These are phyloP conservation scores for Acanthisitta chloris DNA, from an alignment of 2,113 vertebrate genomes.

Conservation along the genomic window DNA sequence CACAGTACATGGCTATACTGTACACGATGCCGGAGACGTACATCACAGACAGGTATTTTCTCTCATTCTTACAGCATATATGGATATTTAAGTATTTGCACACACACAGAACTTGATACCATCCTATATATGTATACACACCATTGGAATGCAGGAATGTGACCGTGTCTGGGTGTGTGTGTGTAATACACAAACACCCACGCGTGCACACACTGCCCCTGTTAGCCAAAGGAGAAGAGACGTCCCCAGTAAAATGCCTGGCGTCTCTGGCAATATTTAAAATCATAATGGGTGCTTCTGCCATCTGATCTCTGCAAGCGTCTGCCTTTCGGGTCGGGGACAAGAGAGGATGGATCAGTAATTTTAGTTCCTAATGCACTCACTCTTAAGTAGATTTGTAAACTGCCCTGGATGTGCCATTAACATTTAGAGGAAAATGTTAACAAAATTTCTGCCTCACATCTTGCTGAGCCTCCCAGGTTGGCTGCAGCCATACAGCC, in stretches of 20 bases:
- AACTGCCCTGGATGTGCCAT: slow-evolving; percentile 73
- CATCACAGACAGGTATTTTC: neutral
- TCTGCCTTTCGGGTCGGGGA: slow-evolving; percentile 66
- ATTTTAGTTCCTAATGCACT: slow-evolving; percentile 78
- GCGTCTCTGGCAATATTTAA: slow-evolving; percentile 68
- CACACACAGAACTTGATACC: neutral
- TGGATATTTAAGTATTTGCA: neutral
- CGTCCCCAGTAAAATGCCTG: slow-evolving; percentile 60
- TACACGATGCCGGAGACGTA: fast-evolving
- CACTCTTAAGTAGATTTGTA: slow-evolving; percentile 75
- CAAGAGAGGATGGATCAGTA: slow-evolving; percentile 65
- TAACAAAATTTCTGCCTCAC: slow-evolving; percentile 71
- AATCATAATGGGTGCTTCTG: slow-evolving; percentile 70
- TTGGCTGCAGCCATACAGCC: slow-evolving; percentile 38
- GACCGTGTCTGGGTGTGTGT: fast-evolving
- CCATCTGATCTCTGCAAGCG: slow-evolving; percentile 62
- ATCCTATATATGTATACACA: neutral
- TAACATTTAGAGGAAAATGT: slow-evolving; percentile 76
- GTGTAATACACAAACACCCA: neutral
- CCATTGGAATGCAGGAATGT: neutral
- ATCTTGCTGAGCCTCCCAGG: slow-evolving; percentile 53
- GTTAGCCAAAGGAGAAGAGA: slow-evolving; percentile 31
- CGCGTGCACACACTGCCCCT: neutral
- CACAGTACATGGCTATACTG: fast-evolving
- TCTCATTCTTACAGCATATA: neutral